A percentile compares a stretch with the other conserved stretches of the same genome.
phyloP scores from a whole-genome alignment of 1,140 invertebrate species.

The Halesus radiatus region DNA sequence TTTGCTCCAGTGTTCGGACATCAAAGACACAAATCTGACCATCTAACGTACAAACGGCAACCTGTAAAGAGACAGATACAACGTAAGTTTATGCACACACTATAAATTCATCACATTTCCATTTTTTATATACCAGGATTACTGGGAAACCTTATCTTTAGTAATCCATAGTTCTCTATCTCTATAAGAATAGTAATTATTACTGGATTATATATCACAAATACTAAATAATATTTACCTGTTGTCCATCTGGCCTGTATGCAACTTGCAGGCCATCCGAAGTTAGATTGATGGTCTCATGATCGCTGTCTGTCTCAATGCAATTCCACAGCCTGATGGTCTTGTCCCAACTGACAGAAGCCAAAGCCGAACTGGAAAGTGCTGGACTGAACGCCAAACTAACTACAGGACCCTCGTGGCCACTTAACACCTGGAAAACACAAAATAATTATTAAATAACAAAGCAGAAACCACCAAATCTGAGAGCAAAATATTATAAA shows the following conservation, averaged over 20 bases:
- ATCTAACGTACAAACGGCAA: slow-evolving; percentile 92
- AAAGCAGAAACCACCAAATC: too few relatives aligned
- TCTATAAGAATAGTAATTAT: too few relatives aligned
- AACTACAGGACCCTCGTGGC: slow-evolving; percentile 93
- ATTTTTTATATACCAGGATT: too few relatives aligned
- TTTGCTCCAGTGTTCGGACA: slow-evolving; percentile 78
- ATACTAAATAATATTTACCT: slow-evolving; percentile 66
- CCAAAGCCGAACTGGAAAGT: slow-evolving; percentile 80
- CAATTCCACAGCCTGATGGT: slow-evolving; percentile 92
- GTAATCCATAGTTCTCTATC: too few relatives aligned
- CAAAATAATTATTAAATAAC: too few relatives aligned
- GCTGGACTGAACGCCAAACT: slow-evolving; percentile 86
- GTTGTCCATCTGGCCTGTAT: slow-evolving; percentile 90
- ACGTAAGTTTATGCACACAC: too few relatives aligned
- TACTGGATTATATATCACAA: too few relatives aligned
- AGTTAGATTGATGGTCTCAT: slow-evolving; percentile 85
- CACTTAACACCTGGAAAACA: slow-evolving; percentile 79
- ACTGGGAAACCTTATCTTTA: too few relatives aligned
- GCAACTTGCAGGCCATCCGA: slow-evolving; percentile 88
- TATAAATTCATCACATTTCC: too few relatives aligned
- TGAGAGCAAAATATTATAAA: too few relatives aligned
- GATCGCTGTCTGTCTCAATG: slow-evolving; percentile 82
- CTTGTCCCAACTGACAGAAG: slow-evolving; percentile 95
- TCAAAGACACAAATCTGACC: slow-evolving; percentile 92
- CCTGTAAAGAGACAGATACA: slow-evolving; percentile 60